Conservation (phyloP, 1,140 invertebrate genomes). For the Cherax destructor region DNA sequence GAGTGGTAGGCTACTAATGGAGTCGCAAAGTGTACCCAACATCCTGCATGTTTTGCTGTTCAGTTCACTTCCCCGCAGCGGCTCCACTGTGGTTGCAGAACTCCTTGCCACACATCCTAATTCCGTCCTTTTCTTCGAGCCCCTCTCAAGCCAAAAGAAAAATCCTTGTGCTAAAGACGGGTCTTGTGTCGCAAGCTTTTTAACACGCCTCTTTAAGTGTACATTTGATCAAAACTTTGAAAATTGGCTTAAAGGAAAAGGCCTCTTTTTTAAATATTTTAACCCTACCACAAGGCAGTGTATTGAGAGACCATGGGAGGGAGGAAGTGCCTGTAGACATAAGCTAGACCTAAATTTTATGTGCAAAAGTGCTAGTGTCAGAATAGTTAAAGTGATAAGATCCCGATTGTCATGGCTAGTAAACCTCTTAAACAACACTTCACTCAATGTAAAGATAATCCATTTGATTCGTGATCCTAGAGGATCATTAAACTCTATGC, state of each 20-base stretch:
- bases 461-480: slow-evolving; percentile 23
- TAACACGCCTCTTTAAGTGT: slow-evolving; percentile 18
- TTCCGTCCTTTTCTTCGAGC: slow-evolving; percentile 41
- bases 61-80: slow-evolving; percentile 7
- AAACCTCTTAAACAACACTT: neutral
- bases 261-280: slow-evolving; percentile 1
- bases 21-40: no score
- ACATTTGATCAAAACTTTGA: slow-evolving; percentile 23
- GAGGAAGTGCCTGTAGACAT: neutral
- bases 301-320: slow-evolving; percentile 4
- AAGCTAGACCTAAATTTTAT: neutral
- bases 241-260: slow-evolving; percentile 14
- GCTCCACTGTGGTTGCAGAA: slow-evolving; percentile 17
- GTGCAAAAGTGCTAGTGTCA: slow-evolving; percentile 1
- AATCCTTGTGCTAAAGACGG: neutral
- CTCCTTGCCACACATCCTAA: slow-evolving; percentile 13
- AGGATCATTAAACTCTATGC: slow-evolving; percentile 10
- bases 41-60: neutral
- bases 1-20: neutral
- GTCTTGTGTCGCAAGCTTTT: neutral
- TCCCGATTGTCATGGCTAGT: neutral
- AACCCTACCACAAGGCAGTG: neutral
- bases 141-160: neutral
- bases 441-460: neutral
- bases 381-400: slow-evolving; percentile 26